Conservation (phyloP, 2,797 vertebrate species). For the Apogon hyalosoma region DNA sequence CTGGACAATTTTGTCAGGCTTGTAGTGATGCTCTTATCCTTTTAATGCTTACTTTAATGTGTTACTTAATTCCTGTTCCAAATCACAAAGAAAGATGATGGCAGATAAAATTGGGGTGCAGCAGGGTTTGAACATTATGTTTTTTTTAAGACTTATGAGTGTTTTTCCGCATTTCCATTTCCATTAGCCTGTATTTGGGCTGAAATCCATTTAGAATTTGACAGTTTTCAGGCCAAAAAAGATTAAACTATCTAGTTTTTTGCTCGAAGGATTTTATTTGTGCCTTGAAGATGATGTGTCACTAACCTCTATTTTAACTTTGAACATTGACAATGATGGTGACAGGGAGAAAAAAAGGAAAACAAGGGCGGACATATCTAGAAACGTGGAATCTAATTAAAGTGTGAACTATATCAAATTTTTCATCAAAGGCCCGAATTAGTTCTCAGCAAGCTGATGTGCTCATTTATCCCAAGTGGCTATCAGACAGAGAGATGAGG, state of each 20-base stretch:
- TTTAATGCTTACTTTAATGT: slow-evolving; percentile 76
- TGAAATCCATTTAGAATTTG: slow-evolving; percentile 63
- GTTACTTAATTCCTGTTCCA: slow-evolving; percentile 69
- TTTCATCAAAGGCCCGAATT: slow-evolving; percentile 53
- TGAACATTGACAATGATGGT: slow-evolving; percentile 8
- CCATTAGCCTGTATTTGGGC: slow-evolving; percentile 66
- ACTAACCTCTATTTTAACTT: slow-evolving; percentile 12
- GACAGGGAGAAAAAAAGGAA: slow-evolving; percentile 9
- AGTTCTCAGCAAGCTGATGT: slow-evolving; percentile 37
- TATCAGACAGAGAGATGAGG: slow-evolving; percentile 39
- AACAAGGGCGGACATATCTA: slow-evolving; percentile 19
- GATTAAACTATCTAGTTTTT: slow-evolving; percentile 37
- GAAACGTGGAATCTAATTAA: slow-evolving; percentile 63
- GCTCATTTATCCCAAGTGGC: slow-evolving; percentile 35
- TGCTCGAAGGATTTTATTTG: slow-evolving; percentile 44
- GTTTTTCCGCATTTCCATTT: slow-evolving; percentile 59
- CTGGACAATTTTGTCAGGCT: slow-evolving; percentile 57
- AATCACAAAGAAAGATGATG: slow-evolving; percentile 72
- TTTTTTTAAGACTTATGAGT: slow-evolving; percentile 53
- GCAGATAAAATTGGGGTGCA: slow-evolving; percentile 69
- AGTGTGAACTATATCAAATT: slow-evolving; percentile 57
- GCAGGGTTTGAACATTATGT: slow-evolving; percentile 60
- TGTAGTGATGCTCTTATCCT: slow-evolving; percentile 73
- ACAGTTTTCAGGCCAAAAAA: slow-evolving; percentile 48
- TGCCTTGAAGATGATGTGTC: slow-evolving; percentile 40